Evolutionary conservation across 2,888 invertebrate species (phyloP).

Genomic region (Sicus ferrugineus): DNA sequence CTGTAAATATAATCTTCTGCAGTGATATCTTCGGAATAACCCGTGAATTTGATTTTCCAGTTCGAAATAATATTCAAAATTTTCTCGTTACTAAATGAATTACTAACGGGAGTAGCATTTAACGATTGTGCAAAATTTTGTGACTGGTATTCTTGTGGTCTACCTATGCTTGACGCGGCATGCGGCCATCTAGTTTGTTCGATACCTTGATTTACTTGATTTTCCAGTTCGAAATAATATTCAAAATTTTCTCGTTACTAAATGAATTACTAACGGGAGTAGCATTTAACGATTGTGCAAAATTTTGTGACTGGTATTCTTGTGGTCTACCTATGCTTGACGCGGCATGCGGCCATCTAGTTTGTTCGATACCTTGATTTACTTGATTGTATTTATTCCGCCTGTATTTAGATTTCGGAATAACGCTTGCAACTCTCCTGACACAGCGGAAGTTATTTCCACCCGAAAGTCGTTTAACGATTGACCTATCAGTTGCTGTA

Average conservation of each 20-base stretch:
- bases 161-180: too few relatives aligned
- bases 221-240: too few relatives aligned
- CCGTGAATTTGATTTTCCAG: slow-evolving; percentile 33
- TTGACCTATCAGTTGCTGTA: neutral
- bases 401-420: neutral
- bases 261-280: too few relatives aligned
- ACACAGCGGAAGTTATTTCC: neutral
- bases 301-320: neutral
- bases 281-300: neutral
- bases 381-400: neutral
- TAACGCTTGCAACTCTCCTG: neutral
- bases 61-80: slow-evolving; percentile 23
- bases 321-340: neutral
- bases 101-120: neutral
- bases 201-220: neutral
- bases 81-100: slow-evolving; percentile 16
- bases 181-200: neutral
- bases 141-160: neutral
- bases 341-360: neutral
- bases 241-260: too few relatives aligned
- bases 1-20: slow-evolving; percentile 32
- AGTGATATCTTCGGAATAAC: slow-evolving; percentile 20
- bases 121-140: neutral
- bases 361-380: neutral
- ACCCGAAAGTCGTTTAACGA: neutral